Conservation (phyloP, 1,140 invertebrate species). For the Pogonognathellus flavescens region DNA sequence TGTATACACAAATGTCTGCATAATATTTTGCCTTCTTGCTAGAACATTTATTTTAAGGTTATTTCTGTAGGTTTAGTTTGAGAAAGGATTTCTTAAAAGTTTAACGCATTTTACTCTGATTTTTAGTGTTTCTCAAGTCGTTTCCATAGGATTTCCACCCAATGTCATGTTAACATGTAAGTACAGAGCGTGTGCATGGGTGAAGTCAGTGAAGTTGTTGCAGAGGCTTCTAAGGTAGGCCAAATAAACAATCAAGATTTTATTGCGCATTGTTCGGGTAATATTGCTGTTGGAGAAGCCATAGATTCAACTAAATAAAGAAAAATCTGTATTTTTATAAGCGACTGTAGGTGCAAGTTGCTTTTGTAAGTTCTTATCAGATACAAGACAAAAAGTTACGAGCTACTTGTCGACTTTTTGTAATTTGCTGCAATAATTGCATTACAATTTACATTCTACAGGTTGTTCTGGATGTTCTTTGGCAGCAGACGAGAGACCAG, state of each 20-base stretch:
- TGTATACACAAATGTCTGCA: too few species aligned
- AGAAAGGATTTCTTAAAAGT: too few species aligned
- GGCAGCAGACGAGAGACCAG: neutral
- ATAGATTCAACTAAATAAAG: neutral
- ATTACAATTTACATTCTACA: conserved; percentile 49
- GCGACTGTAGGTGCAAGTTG: neutral
- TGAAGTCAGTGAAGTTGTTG: neutral
- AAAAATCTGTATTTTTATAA: neutral
- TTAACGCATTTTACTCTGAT: too few species aligned
- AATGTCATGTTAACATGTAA: neutral
- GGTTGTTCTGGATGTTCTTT: conserved; percentile 4
- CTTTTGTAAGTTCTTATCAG: conserved; percentile 42
- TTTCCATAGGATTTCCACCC: neutral
- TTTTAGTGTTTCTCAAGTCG: neutral
- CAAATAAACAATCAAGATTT: conserved; percentile 46
- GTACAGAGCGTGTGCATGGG: too few species aligned
- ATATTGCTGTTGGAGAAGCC: conserved; percentile 26
- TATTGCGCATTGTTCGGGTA: conserved; percentile 43
- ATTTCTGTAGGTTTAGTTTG: too few species aligned
- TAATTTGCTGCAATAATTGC: conserved; percentile 42
- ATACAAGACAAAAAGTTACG: conserved; percentile 13
- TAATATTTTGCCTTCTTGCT: too few species aligned
- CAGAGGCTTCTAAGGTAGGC: neutral
- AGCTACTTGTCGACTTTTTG: conserved; percentile 46
- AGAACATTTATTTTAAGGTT: too few species aligned